Base-by-base conservation (phyloP, 2,797 vertebrate genomes). In the Sarcophilus harrisii region DNA sequence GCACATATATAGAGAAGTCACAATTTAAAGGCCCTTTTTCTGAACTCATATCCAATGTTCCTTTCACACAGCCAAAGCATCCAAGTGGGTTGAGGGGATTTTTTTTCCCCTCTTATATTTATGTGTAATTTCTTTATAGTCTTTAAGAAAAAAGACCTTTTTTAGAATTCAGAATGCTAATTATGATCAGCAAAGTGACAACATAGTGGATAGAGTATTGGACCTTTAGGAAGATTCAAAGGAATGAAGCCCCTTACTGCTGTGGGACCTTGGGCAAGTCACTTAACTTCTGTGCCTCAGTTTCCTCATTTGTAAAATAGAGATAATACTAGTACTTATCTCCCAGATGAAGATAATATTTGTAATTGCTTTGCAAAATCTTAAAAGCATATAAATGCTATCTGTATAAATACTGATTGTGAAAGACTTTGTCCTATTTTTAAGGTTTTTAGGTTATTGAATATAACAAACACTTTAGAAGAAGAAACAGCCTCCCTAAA, bases 51-150 rank as follows among this genome's bases (percentile, higher is more conserved):
- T 28, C 24, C 38, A 45, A 3, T 87, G 8, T 81, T 81, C 21
- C 32, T 87, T 87, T 45, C 38, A 27, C 38, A 87, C 9, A 28
- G 38, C 38, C 73, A 87, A 87, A 21, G 49, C 24, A 45, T 87
- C 24, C 3, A 87, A 87, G 24, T 49, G 10, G 73, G 38, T 81
- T 81, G 38, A 24, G 73, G 16, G 38, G 21, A 38, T 73, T 38
- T n/a, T 32, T n/a, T 13, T 13, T 14, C 5, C 32, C 66, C 18
- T 24, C 9, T 49, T 27, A 45, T 49, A 49, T 90, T 21, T 93
- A 66, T 57, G 90, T 57, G 62, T 73, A 96, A 89, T 30, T 95
- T 96, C 57, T 92, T 95, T 95, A 28, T 49, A 94, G 52, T 94
- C 11, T 55, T 60, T 66, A 38, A 60, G 92, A 58, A 93, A 94